These are phyloP conservation scores for Corythaeola cristata DNA, from an alignment of 2,113 vertebrate species.

Conservation along the genomic window DNA sequence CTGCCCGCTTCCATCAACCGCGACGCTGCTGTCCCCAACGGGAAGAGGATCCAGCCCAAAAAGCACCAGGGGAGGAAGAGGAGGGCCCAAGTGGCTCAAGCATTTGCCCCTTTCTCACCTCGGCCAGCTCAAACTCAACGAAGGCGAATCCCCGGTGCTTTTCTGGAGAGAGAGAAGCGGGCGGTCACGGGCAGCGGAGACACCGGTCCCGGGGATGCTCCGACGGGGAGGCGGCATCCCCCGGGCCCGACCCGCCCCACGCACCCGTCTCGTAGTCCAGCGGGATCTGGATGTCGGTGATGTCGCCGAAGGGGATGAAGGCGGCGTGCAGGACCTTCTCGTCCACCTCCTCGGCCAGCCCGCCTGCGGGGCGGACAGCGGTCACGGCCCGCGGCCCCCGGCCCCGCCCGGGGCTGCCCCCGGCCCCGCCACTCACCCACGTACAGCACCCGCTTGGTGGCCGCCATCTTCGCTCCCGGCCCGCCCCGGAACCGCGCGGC, in stretches of 20 bases:
- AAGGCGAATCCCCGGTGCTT: conserved; percentile 98
- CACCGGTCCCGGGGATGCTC: not conserved
- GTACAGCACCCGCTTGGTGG: conserved; percentile 76
- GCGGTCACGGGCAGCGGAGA: not conserved
- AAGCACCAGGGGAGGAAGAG: fast-evolving
- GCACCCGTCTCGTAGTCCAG: conserved; percentile 96
- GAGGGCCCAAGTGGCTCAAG: fast-evolving
- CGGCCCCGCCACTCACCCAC: conserved; percentile 69
- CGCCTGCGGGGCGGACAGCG: conserved; percentile 74
- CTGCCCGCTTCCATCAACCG: fast-evolving
- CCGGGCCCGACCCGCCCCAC: not conserved
- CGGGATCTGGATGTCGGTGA: conserved; percentile 96
- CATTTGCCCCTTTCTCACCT: conserved; percentile 77
- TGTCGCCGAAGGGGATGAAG: conserved; percentile 95
- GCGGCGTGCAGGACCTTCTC: conserved; percentile 95
- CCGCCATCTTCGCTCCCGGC: conserved; percentile 59
- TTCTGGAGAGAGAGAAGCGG: conserved; percentile 72
- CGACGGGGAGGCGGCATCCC: too few species aligned
- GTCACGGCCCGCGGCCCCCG: not conserved
- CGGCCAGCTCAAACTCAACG: conserved; percentile 93
- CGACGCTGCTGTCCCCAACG: fast-evolving
- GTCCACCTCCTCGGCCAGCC: conserved; percentile 95
- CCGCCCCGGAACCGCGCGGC: not conserved
- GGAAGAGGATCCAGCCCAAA: not conserved
- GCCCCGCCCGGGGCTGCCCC: fast-evolving